Evolutionary conservation across 2,797 vertebrate genomes (phyloP).

Genomic region (Sciurus carolinensis): DNA sequence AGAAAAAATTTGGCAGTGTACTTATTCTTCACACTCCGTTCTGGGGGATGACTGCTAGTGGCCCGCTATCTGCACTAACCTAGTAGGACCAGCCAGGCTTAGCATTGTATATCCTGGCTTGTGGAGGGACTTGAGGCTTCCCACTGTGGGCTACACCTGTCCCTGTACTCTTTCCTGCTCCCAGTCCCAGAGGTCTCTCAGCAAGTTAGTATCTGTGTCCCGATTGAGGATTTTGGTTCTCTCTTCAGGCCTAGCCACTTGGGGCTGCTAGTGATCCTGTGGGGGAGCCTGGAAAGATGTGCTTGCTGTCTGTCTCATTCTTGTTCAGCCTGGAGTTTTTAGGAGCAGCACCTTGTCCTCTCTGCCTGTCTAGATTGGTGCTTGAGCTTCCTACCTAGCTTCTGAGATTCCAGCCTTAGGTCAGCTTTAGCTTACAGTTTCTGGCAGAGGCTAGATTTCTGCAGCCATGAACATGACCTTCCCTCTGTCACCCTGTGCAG

Average conservation of each 20-base stretch:
- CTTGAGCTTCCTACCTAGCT: conserved; percentile 53
- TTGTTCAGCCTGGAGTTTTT: conserved; percentile 30
- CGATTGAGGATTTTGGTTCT: conserved; percentile 53
- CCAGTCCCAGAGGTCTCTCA: conserved; percentile 10
- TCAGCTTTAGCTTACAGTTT: conserved; percentile 24
- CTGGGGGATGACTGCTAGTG: not conserved
- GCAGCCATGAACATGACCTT: conserved; percentile 79
- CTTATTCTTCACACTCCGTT: not conserved
- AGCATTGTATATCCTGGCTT: not conserved
- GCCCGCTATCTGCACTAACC: not conserved
- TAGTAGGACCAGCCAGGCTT: conserved; percentile 5
- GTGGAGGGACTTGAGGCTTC: conserved; percentile 37
- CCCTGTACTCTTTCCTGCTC: not conserved
- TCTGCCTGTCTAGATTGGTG: conserved; percentile 13
- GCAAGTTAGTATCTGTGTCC: conserved; percentile 26
- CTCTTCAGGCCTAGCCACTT: conserved; percentile 74
- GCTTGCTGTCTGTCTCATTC: not conserved
- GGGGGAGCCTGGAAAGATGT: not conserved
- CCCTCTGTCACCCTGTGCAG: conserved; percentile 74
- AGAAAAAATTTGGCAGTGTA: conserved; percentile 5
- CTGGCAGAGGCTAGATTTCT: conserved; percentile 80
- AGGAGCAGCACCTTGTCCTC: conserved; percentile 57
- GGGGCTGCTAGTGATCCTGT: conserved; percentile 72
- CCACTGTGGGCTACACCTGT: conserved; percentile 41
- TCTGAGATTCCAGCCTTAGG: conserved; percentile 16